Conservation (phyloP, 2,888 invertebrate genomes). For the Andricus quercusramuli region DNA sequence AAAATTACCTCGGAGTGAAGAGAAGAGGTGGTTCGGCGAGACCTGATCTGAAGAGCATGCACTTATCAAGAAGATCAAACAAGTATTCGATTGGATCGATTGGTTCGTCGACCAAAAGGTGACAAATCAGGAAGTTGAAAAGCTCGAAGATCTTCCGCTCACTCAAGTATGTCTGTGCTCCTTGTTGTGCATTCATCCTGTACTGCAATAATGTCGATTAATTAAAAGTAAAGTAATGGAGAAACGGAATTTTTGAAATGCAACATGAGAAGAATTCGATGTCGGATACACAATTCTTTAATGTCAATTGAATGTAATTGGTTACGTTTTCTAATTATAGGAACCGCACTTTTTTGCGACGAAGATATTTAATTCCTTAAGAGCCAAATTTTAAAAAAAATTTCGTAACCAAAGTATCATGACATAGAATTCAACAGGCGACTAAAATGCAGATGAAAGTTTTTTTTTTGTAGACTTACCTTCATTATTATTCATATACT, state of each 20-base stretch:
- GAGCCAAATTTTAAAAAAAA: neutral
- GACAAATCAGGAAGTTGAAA: constrained; percentile 78
- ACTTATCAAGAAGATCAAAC: constrained; percentile 77
- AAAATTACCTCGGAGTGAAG: constrained; percentile 69
- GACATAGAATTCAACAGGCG: too few species aligned
- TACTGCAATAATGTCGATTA: constrained; percentile 49
- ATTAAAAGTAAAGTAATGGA: constrained; percentile 20
- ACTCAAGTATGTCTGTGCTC: constrained; percentile 76
- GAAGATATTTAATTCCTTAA: neutral
- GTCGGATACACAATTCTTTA: neutral
- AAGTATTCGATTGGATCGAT: constrained; percentile 78
- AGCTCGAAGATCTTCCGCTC: constrained; percentile 78
- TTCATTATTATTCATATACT: too few species aligned
- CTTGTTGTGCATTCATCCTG: constrained; percentile 67
- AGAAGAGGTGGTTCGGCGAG: constrained; percentile 78
- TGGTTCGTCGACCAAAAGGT: constrained; percentile 76
- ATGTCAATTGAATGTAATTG: constrained; percentile 16
- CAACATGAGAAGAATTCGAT: neutral
- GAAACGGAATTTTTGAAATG: constrained; percentile 13
- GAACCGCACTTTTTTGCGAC: neutral
- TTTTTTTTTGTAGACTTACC: too few species aligned
- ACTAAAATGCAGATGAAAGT: too few species aligned
- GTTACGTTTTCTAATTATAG: neutral
- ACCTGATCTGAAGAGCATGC: constrained; percentile 78
- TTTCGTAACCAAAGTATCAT: too few species aligned